Evolutionary conservation across 2,797 vertebrate species (phyloP).

Genomic region (Neoniphon sammara): DNA sequence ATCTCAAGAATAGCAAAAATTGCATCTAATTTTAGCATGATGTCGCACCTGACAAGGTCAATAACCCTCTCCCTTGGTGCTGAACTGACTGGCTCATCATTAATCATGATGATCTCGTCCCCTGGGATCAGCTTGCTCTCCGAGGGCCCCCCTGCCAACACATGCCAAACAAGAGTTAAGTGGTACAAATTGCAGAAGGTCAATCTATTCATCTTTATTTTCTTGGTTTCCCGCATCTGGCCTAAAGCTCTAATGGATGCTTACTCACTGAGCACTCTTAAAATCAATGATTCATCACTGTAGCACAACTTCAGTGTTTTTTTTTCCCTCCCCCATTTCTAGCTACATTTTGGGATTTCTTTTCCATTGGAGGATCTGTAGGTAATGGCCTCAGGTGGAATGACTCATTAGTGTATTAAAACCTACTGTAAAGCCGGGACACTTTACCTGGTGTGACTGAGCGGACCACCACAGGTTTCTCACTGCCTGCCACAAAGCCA

Average conservation of each 20-base stretch:
- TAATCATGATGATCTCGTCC: slow-evolving; percentile 99
- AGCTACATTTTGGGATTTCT: slow-evolving; percentile 47
- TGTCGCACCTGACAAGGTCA: slow-evolving; percentile 95
- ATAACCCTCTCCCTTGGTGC: slow-evolving; percentile 97
- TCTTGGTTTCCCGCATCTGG: slow-evolving; percentile 34
- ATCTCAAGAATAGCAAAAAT: too few species aligned
- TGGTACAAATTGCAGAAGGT: slow-evolving; percentile 27
- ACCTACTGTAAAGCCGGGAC: slow-evolving; percentile 21
- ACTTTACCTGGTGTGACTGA: slow-evolving; percentile 96
- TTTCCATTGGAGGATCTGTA: slow-evolving; percentile 26
- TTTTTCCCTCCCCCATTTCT: slow-evolving; percentile 33
- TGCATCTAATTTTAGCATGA: slow-evolving; percentile 42
- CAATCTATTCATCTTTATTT: slow-evolving; percentile 32
- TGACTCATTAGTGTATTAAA: slow-evolving; percentile 57
- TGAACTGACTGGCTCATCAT: slow-evolving; percentile 94
- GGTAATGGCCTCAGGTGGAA: slow-evolving; percentile 30
- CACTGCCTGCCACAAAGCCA: slow-evolving; percentile 98
- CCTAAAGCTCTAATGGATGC: slow-evolving; percentile 51
- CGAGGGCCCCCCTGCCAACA: slow-evolving; percentile 91
- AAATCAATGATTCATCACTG: slow-evolving; percentile 67
- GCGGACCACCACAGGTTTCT: slow-evolving; percentile 98
- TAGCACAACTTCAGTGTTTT: slow-evolving; percentile 37
- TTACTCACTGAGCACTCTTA: slow-evolving; percentile 56
- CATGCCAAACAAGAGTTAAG: slow-evolving; percentile 51
- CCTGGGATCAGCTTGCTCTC: slow-evolving; percentile 96